Conservation (phyloP, 2,888 invertebrate genomes). For the Ophion slaviceki region DNA sequence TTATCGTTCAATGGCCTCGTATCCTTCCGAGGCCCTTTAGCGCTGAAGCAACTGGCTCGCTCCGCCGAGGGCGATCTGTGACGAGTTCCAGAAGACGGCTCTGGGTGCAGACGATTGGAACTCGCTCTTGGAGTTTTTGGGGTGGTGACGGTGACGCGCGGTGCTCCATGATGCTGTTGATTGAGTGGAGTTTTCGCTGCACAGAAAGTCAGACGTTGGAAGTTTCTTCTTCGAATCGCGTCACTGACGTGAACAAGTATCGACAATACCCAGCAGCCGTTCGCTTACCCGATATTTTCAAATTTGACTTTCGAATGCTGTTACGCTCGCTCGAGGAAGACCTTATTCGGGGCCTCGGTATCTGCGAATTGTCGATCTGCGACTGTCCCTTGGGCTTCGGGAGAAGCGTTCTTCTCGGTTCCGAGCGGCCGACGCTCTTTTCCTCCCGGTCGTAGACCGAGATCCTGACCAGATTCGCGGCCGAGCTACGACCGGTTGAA, state of each 20-base stretch:
- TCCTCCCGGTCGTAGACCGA: constrained; percentile 73
- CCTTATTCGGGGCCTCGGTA: constrained; percentile 75
- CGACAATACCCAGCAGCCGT: background rate
- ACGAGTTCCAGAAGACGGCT: constrained; percentile 63
- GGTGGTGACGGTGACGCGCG: constrained; percentile 50
- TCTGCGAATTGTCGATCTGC: constrained; percentile 71
- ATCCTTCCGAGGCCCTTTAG: constrained; percentile 77
- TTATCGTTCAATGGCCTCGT: constrained; percentile 77
- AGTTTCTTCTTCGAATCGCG: background rate
- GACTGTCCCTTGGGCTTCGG: constrained; percentile 67
- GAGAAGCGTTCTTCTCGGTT: constrained; percentile 68
- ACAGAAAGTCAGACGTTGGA: background rate
- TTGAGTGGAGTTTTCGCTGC: constrained; percentile 60
- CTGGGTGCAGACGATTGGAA: constrained; percentile 19
- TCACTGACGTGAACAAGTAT: background rate
- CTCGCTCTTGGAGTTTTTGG: constrained; percentile 55
- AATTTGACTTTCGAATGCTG: constrained; percentile 70
- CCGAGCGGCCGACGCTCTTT: constrained; percentile 67
- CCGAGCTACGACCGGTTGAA: constrained; percentile 73
- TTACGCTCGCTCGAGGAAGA: constrained; percentile 73
- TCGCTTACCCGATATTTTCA: constrained; percentile 72
- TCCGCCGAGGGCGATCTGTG: constrained; percentile 78
- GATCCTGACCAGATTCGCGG: constrained; percentile 75
- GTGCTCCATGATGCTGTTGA: constrained; percentile 40
- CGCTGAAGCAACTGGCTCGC: constrained; percentile 72